Conservation (phyloP, 2,888 invertebrate genomes). For the Mesorhabditis spiculigera region DNA sequence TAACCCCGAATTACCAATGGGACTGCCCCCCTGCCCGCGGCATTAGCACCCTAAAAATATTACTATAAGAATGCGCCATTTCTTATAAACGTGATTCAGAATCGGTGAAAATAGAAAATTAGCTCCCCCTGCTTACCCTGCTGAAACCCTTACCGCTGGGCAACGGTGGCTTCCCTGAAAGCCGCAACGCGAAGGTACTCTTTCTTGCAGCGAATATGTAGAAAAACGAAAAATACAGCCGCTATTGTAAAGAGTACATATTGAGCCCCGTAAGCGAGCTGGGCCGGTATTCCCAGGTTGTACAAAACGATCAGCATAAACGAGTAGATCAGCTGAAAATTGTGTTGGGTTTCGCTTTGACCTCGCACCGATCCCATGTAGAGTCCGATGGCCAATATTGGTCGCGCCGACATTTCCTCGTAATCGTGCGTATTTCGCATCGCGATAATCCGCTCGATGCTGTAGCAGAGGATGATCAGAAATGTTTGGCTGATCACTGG, state of each 20-base stretch:
- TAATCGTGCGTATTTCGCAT: background rate
- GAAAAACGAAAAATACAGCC: background rate
- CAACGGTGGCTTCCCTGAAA: background rate
- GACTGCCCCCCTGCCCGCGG: too few relatives aligned
- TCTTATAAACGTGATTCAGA: too few relatives aligned
- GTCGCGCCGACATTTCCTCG: background rate
- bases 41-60: too few relatives aligned
- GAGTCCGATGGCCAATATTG: background rate
- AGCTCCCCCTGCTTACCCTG: too few relatives aligned
- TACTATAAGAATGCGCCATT: too few relatives aligned
- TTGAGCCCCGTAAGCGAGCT: conserved; percentile 5
- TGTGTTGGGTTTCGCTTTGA: background rate
- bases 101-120: too few relatives aligned
- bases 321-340: conserved; percentile 2
- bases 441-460: background rate
- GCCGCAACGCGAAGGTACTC: background rate
- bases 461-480: background rate
- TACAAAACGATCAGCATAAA: background rate
- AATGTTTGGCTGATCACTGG: background rate
- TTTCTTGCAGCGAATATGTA: background rate
- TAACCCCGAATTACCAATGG: too few relatives aligned
- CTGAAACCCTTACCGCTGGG: background rate
- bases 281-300: background rate
- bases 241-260: background rate
- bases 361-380: background rate